Evolutionary conservation across 2,113 vertebrate species (phyloP), one percentile per base, ranked within the genome.

Genomic region (Dascyllus trimaculatus): DNA sequence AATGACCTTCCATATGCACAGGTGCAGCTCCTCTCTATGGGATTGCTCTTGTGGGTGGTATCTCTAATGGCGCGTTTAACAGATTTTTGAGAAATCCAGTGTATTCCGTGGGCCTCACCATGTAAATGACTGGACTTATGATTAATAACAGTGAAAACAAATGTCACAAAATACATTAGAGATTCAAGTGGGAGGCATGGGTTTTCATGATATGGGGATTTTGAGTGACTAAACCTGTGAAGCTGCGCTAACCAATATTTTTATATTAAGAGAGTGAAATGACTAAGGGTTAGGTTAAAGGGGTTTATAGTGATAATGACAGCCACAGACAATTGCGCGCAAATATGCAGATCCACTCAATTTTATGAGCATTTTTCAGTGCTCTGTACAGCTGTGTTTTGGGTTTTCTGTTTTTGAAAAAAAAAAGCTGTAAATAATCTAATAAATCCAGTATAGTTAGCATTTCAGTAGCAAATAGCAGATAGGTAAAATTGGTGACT

Each of bases 141-240:
- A 75, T 69, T 52, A 74, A 75, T 78, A 46, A 75, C 62, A 32
- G 13, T 35, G 29, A 49, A 78, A 75, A 73, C 32, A 38, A 43
- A 72, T 25, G 60, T 46, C 52, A 72, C 21, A 43, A 13, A 43
- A 43, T 43, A 43, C 17, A 29, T 51, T 14, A 54, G 26, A 73
- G 58, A 60, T 64, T 29, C 11, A 29, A 78, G 38, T 49, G 18
- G 63, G 72, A 70, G 40, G 26, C 21, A 22, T 15, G 9, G 45
- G 17, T 19, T 61, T 57, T 29, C 43, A 43, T 4, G 13, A 15
- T 2, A 35, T 1, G 1, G 7, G 32, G 8, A 35, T 15, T 43
- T 15, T 43, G 13, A 4, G 13, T 43, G 14, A 43, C 4, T 43
- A 48, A 19, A 26, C 58, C 18, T 43, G 5, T 40, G 15, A 74